Evolutionary conservation across 2,113 vertebrate species (phyloP), one percentile per base, ranked within the genome.

Genomic region (Salvelinus namaycush): DNA sequence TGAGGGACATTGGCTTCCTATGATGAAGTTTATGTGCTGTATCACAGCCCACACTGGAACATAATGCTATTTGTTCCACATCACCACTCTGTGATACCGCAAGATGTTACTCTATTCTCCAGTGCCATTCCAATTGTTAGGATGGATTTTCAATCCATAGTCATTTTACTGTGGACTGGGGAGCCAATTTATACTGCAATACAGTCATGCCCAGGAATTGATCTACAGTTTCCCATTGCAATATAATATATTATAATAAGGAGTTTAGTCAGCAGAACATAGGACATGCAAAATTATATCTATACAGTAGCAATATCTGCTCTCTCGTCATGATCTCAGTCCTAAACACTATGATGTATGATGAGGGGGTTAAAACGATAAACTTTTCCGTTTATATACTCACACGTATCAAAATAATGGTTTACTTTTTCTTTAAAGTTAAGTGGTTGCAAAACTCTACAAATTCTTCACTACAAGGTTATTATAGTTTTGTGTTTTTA

Each of bases 61-160:
- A 88, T 86, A 88, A 89, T 84, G 88, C 85, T 84, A 84, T 91
- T 90, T 89, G 83, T 89, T 90, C 84, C 88, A 91, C 89, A 77
- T 83, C 86, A 74, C 74, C 84, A 81, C 89, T 67, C 82, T 24
- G 79, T 67, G 80, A 86, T 82, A 79, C 79, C 59, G 74, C 87
- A 88, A 88, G 86, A 90, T 89, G 88, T 86, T 89, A 64, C 84
- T 83, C 81, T 76, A 65, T 75, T 87, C 80, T 83, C 78, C 31
- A 13, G 84, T 76, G 76, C 76, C 39, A 69, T 75, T 67, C 60
- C 81, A 67, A 85, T 83, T 86, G 76, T 84, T 81, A 79, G 81
- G 80, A 81, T 82, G 78, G 78, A 81, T 85, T 91, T 91, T 76
- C 83, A 80, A 88, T 90, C 83, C 81, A 88, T 91, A 84, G 74